These are phyloP conservation scores for Engystomops pustulosus DNA, from an alignment of 2,113 vertebrate genomes.

Conservation along the genomic window DNA sequence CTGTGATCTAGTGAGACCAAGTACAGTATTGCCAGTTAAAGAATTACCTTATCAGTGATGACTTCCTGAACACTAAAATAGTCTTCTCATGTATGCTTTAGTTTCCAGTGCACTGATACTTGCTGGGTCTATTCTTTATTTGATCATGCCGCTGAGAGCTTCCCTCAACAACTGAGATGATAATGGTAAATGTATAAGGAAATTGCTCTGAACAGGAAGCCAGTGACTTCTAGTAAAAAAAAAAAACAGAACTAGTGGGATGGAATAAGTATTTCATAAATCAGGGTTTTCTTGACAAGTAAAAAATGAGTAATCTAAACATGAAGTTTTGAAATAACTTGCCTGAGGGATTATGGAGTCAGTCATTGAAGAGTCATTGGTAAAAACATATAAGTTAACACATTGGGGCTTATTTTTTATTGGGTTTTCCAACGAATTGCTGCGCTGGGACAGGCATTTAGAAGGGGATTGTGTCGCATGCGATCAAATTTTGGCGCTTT, in stretches of 20 bases:
- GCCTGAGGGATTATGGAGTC: not conserved
- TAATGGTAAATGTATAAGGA: not conserved
- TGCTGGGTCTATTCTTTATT: not conserved
- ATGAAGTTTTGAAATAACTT: not conserved
- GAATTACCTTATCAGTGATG: conserved; percentile 18
- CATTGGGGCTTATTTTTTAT: too few species aligned
- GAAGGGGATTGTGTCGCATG: too few species aligned
- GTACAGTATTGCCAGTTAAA: not conserved
- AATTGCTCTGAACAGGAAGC: conserved; percentile 34
- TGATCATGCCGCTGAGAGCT: not conserved
- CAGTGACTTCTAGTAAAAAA: not conserved
- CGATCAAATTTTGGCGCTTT: too few species aligned
- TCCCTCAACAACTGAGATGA: not conserved
- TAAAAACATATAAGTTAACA: too few species aligned
- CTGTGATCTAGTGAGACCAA: not conserved
- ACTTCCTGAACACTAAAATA: too few species aligned
- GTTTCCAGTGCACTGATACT: not conserved
- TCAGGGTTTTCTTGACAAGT: not conserved
- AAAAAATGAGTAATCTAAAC: not conserved
- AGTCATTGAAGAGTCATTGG: not conserved
- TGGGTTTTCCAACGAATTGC: too few species aligned
- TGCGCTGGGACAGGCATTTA: too few species aligned
- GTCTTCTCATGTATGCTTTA: not conserved
- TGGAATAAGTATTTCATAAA: conserved; percentile 21
- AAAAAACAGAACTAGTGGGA: conserved; percentile 28